A percentile compares a stretch with the other conserved stretches of the same genome.
Conservation (phyloP, 2,797 vertebrate genomes). For the Chaetodon trifasciatus region DNA sequence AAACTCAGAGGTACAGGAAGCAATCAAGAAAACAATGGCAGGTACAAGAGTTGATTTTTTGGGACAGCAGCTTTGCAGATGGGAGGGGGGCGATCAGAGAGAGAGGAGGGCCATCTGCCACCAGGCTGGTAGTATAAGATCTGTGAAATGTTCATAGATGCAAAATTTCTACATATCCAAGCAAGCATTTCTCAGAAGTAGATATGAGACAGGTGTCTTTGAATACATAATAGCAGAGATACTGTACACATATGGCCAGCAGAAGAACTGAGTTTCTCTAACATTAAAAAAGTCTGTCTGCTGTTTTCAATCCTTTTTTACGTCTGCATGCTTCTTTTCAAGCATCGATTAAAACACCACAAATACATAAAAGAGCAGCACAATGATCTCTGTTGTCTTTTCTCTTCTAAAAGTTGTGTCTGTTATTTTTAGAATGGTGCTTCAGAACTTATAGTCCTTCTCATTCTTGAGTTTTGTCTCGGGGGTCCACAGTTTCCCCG, state of each 20-base stretch:
- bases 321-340: background rate
- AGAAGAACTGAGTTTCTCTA: background rate
- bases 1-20: slow-evolving; percentile 77
- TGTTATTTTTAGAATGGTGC: background rate
- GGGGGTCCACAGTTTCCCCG: background rate
- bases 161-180: slow-evolving; percentile 2
- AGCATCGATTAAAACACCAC: slow-evolving; percentile 1
- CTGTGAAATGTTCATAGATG: slow-evolving; percentile 18
- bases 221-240: background rate
- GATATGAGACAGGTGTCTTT: background rate
- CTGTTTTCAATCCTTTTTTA: background rate
- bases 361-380: background rate
- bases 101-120: slow-evolving; percentile 35
- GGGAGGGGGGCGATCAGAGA: slow-evolving; percentile 23
- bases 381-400: background rate
- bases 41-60: slow-evolving; percentile 65
- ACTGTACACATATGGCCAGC: background rate
- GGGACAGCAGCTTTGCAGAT: slow-evolving; percentile 47
- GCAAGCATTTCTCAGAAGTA: slow-evolving; percentile 1
- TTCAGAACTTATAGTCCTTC: background rate
- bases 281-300: background rate
- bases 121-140: slow-evolving; percentile 24
- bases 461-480: background rate
- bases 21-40: slow-evolving; percentile 75
- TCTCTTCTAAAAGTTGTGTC: background rate